Evolutionary conservation across 2,797 vertebrate species (phyloP).

Genomic region (Apogon hyalosoma): DNA sequence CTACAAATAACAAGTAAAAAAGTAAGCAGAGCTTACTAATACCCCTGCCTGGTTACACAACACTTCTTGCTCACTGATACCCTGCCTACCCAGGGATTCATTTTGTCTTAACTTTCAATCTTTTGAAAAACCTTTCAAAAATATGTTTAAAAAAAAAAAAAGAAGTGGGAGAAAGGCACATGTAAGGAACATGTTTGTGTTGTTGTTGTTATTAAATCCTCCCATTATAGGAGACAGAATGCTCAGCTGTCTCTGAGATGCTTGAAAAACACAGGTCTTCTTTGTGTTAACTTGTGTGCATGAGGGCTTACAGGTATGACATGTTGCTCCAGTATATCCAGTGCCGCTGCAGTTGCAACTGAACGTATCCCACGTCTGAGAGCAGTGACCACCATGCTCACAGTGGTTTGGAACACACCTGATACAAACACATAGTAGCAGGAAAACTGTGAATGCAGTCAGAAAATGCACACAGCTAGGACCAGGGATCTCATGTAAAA

Average conservation of each 20-base stretch:
- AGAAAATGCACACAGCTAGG: background rate
- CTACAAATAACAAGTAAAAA: too few relatives aligned
- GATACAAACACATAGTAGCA: background rate
- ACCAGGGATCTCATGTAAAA: background rate
- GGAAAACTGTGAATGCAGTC: background rate
- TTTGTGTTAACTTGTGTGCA: background rate
- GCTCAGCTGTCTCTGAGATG: background rate
- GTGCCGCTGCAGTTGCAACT: constrained; percentile 93
- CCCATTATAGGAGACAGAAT: too few relatives aligned
- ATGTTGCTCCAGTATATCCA: constrained; percentile 94
- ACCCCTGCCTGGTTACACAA: too few relatives aligned
- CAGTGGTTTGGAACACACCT: constrained; percentile 97
- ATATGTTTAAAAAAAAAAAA: too few relatives aligned
- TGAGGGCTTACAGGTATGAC: constrained; percentile 91
- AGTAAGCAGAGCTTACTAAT: too few relatives aligned
- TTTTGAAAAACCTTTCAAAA: too few relatives aligned
- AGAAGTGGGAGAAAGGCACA: too few relatives aligned
- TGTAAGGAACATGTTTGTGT: too few relatives aligned
- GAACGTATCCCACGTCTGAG: constrained; percentile 95
- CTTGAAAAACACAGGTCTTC: background rate
- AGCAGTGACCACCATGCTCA: constrained; percentile 92
- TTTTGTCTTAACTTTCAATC: too few relatives aligned
- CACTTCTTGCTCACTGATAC: too few relatives aligned
- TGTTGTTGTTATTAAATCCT: too few relatives aligned
- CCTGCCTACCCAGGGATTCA: too few relatives aligned